Evolutionary conservation across 2,888 invertebrate genomes (phyloP).

Genomic region (Dermolepida albohirtum): DNA sequence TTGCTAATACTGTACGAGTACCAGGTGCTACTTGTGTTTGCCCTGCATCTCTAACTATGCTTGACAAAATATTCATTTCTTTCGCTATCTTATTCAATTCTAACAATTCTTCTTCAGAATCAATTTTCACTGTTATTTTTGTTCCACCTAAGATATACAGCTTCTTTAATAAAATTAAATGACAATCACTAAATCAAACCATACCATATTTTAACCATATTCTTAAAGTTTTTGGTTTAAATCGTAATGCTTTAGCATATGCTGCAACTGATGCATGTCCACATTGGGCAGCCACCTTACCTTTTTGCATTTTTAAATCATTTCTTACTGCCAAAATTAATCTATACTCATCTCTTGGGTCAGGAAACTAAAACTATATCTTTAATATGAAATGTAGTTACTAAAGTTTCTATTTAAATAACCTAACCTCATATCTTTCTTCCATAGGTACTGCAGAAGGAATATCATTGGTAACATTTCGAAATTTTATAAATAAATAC

Average conservation of each 20-base stretch:
- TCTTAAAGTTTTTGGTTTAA: slow-evolving; percentile 72
- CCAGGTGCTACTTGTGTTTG: slow-evolving; percentile 92
- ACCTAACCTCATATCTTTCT: slow-evolving; percentile 58
- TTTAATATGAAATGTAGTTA: slow-evolving; percentile 14
- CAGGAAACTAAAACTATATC: slow-evolving; percentile 55
- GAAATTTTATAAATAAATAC: slow-evolving; percentile 54
- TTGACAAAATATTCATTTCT: slow-evolving; percentile 76
- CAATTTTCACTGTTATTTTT: slow-evolving; percentile 88
- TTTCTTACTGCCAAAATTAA: slow-evolving; percentile 88
- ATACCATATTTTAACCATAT: slow-evolving; percentile 67
- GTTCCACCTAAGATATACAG: slow-evolving; percentile 75
- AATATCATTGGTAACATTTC: slow-evolving; percentile 27
- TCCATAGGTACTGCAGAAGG: slow-evolving; percentile 52
- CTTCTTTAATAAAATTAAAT: neutral
- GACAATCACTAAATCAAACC: neutral
- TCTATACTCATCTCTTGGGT: slow-evolving; percentile 74
- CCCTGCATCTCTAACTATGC: slow-evolving; percentile 89
- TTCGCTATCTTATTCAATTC: slow-evolving; percentile 78
- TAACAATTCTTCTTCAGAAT: slow-evolving; percentile 79
- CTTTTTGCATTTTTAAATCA: slow-evolving; percentile 95
- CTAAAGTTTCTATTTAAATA: neutral
- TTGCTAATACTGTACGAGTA: slow-evolving; percentile 88
- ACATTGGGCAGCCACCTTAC: slow-evolving; percentile 94
- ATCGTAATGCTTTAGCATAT: slow-evolving; percentile 76
- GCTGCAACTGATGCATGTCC: slow-evolving; percentile 94